phyloP scores from a whole-genome alignment of 2,797 vertebrate species.

The Helostoma temminkii region DNA sequence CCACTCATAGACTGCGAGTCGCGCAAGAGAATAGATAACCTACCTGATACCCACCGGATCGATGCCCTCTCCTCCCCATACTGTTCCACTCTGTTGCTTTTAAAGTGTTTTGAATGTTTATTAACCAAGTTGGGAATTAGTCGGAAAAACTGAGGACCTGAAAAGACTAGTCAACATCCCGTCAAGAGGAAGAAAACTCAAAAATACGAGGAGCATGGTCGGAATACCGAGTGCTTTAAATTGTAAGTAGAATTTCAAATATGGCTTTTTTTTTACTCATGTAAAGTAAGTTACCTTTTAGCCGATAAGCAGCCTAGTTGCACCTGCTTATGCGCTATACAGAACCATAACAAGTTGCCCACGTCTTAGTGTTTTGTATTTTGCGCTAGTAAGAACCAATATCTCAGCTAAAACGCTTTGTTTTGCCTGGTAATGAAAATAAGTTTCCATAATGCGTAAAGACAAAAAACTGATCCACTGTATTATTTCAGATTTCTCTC shows the following conservation, averaged over 20 bases:
- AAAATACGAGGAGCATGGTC: conserved; percentile 64
- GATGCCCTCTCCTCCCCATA: conserved; percentile 7
- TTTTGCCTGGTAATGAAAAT: conserved; percentile 45
- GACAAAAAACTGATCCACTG: conserved; percentile 7
- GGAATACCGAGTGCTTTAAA: conserved; percentile 75
- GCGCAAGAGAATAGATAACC: not conserved
- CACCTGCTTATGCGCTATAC: conserved; percentile 12
- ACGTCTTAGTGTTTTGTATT: conserved; percentile 5
- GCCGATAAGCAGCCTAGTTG: not conserved
- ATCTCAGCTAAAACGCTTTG: not conserved
- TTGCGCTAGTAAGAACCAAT: conserved; percentile 4
- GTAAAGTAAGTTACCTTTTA: not conserved
- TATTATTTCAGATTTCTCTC: conserved; percentile 42
- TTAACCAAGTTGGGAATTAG: not conserved
- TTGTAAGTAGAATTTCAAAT: conserved; percentile 64
- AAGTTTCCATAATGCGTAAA: conserved; percentile 21
- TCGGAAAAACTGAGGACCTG: conserved; percentile 4
- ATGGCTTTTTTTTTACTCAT: not conserved
- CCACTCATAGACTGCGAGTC: conserved; percentile 26
- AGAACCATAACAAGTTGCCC: not conserved
- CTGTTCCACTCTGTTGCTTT: not conserved
- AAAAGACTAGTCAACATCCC: conserved; percentile 8
- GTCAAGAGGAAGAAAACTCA: conserved; percentile 8
- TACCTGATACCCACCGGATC: conserved; percentile 25
- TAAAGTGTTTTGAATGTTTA: not conserved